A percentile compares a stretch with the other conserved stretches of the same genome.
Evolutionary conservation across 2,797 vertebrate genomes (phyloP).

Genomic region (Acanthurus leucopareius): DNA sequence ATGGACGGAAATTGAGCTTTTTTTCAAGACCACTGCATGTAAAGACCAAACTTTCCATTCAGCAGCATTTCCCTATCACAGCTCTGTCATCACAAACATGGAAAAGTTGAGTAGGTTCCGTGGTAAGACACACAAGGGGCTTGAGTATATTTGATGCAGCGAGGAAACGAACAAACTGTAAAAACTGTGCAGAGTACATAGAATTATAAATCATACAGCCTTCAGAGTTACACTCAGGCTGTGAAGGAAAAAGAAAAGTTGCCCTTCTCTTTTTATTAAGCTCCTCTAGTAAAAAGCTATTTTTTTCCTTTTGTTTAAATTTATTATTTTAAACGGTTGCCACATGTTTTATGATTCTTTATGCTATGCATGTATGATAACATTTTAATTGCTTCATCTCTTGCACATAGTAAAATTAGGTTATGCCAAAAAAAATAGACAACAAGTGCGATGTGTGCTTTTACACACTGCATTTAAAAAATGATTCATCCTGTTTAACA

Average conservation of each 20-base stretch:
- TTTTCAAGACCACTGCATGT: slow-evolving; percentile 68
- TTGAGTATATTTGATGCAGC: slow-evolving; percentile 38
- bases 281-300: neutral
- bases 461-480: neutral
- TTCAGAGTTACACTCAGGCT: neutral
- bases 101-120: slow-evolving; percentile 65
- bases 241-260: neutral
- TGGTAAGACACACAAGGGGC: slow-evolving; percentile 49
- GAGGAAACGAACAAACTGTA: slow-evolving; percentile 27
- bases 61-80: slow-evolving; percentile 67
- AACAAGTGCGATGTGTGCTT: neutral
- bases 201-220: slow-evolving; percentile 24
- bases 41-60: slow-evolving; percentile 78
- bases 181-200: slow-evolving; percentile 37
- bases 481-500: too few relatives aligned
- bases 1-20: slow-evolving; percentile 72
- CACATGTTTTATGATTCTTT: slow-evolving; percentile 25
- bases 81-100: slow-evolving; percentile 57
- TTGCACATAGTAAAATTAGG: neutral
- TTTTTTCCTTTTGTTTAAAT: slow-evolving; percentile 13
- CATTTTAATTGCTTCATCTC: neutral
- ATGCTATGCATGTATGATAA: neutral
- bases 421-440: neutral
- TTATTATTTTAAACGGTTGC: neutral
- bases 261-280: neutral